phyloP scores from a whole-genome alignment of 2,888 invertebrate species.

The Coleophora flavipennella region DNA sequence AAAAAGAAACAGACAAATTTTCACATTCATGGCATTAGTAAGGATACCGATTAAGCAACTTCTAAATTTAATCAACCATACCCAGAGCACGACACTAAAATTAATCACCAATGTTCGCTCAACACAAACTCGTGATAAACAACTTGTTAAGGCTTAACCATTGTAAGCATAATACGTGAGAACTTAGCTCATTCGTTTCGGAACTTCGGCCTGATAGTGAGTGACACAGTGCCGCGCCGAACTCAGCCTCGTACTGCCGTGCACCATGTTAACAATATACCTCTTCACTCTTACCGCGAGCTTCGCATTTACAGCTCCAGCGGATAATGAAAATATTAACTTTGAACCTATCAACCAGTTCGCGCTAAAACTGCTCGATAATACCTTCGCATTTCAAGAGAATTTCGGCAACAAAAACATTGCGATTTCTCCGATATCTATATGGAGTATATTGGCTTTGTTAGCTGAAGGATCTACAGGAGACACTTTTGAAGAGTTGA shows the following conservation, averaged over 20 bases:
- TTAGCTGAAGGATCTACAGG: slow-evolving; percentile 58
- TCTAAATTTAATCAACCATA: no score
- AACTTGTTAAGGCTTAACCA: slow-evolving; percentile 41
- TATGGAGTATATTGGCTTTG: slow-evolving; percentile 57
- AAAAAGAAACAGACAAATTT: no score
- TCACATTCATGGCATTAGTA: no score
- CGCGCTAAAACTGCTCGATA: slow-evolving; percentile 45
- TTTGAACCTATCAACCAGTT: slow-evolving; percentile 48
- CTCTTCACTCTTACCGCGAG: slow-evolving; percentile 24
- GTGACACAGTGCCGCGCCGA: neutral
- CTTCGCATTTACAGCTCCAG: slow-evolving; percentile 36
- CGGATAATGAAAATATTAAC: slow-evolving; percentile 23
- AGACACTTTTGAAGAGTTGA: slow-evolving; percentile 50
- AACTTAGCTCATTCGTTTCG: slow-evolving; percentile 14
- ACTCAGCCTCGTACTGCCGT: neutral
- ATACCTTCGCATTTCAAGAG: slow-evolving; percentile 49
- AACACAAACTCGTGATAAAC: slow-evolving; percentile 1
- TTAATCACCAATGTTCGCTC: neutral
- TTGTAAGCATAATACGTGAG: slow-evolving; percentile 44
- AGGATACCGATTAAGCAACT: no score
- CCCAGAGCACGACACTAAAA: no score
- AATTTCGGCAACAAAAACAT: slow-evolving; percentile 48
- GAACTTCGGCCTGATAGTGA: no score
- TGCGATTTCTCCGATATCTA: slow-evolving; percentile 52
- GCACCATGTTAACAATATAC: slow-evolving; percentile 40